Evolutionary conservation across 2,888 invertebrate species (phyloP), one percentile per base, ranked within the genome.

Genomic region (Drosophila peninsularis): DNA sequence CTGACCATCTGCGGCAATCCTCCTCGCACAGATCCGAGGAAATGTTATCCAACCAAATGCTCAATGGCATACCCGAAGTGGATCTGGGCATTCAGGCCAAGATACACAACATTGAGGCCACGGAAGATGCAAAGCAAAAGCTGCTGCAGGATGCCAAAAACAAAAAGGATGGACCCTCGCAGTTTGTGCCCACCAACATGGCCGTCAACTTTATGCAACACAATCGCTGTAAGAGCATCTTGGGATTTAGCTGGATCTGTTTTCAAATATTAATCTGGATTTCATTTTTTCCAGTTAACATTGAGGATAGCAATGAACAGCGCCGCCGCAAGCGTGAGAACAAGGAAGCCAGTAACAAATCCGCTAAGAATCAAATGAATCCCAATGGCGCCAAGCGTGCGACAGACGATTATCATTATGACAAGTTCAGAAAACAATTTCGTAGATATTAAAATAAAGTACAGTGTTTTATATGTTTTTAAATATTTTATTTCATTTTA

Each of bases 41-140:
- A 93, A 99, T 99, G 98, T 94, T 99, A 86, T 99, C 99, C 4
- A 99, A 99, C 94, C 99, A 99, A 94, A 99, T 99, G 99, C 94
- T 99, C 5, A 99, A 98, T 90, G 99, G 99, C 39, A 99, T 99
- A 78, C 99, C 99, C 0, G 99, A 99, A 94, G 98, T 99, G 0
- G 99, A 99, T 93, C 94, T 99, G 57, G 99, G 99, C n/a, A 98
- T 99, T 82, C 98, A 99, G 90, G 98, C 98, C 0, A 99, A 99
- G 93, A 99, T 99, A 73, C 96, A 96, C 90, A 99, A 99, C 92
- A 99, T 99, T 81, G 98, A 99, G 94, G 98, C 98, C 0, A 99
- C 99, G 0, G 99, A 99, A 93, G 98, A 98, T 90, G 99, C 99
- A 0, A 99, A 99, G 93, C 95, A 98, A 91, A 97, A 96, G 92